Evolutionary conservation across 2,797 vertebrate species (phyloP).

Genomic region (Halcyon chelicuti): DNA sequence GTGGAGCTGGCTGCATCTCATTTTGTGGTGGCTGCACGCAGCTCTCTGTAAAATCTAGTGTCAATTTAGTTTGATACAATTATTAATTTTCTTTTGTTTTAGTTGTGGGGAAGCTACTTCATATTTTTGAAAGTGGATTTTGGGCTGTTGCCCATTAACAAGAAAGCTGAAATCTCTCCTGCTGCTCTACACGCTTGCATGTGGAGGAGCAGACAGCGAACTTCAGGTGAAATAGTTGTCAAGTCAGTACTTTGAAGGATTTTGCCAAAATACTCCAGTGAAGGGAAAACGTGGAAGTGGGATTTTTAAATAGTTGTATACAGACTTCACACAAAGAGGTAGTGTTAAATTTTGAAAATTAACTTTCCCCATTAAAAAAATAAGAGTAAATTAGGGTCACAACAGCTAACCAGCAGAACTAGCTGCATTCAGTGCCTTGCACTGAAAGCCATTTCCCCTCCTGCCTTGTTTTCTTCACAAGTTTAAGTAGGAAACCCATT

Average conservation of each 20-base stretch:
- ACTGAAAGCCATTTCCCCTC: background rate
- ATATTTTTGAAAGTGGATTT: background rate
- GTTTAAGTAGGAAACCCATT: background rate
- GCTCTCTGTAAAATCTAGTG: background rate
- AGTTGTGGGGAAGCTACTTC: background rate
- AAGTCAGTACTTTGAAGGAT: background rate
- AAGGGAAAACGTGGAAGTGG: background rate
- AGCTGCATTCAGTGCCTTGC: background rate
- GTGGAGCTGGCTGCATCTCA: background rate
- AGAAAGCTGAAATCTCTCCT: background rate
- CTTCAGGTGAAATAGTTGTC: background rate
- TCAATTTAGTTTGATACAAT: background rate
- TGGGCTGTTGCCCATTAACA: background rate
- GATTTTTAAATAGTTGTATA: background rate
- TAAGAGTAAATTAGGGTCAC: background rate
- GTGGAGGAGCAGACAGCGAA: background rate
- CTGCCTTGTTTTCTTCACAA: accelerated
- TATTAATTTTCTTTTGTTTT: background rate
- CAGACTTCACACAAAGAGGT: background rate
- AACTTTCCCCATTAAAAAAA: background rate
- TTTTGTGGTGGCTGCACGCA: background rate
- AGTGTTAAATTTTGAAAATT: background rate
- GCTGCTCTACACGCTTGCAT: background rate
- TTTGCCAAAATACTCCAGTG: background rate
- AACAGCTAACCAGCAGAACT: background rate